These are phyloP conservation scores for Ptychochromis oligacanthus DNA, from an alignment of 2,113 vertebrate genomes.

Conservation along the genomic window DNA sequence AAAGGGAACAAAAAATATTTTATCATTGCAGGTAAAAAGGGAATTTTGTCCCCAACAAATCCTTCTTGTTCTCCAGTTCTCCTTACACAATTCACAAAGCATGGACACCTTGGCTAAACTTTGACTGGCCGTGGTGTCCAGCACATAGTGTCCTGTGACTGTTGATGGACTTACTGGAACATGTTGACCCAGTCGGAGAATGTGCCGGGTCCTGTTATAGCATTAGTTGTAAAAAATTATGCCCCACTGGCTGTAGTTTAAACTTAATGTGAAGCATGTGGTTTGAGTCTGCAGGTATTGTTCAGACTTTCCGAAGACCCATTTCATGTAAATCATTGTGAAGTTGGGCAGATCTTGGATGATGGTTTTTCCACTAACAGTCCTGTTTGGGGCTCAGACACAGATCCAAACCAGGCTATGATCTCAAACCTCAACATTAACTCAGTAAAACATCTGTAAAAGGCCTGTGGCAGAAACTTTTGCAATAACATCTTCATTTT, in stretches of 20 bases:
- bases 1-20: no score
- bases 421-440: conserved; percentile 13
- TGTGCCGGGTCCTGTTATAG: neutral
- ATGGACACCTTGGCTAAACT: neutral
- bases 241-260: neutral
- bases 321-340: conserved; percentile 13
- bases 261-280: conserved; percentile 1
- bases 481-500: conserved; percentile 37
- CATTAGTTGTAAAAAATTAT: neutral
- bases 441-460: conserved; percentile 26
- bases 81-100: neutral
- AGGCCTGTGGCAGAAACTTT: neutral
- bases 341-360: conserved; percentile 21
- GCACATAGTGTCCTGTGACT: neutral
- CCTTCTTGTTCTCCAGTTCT: neutral
- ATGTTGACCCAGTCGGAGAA: neutral
- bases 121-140: neutral
- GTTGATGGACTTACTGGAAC: neutral
- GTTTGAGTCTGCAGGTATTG: conserved; percentile 16
- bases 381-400: conserved; percentile 25
- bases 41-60: no score
- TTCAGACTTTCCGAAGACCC: conserved; percentile 35
- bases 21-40: no score
- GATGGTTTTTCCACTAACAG: conserved; percentile 32
- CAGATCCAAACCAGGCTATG: conserved; percentile 19